Conservation (phyloP, 2,888 invertebrate genomes). For the Gastracanthus pulcherrimus region DNA sequence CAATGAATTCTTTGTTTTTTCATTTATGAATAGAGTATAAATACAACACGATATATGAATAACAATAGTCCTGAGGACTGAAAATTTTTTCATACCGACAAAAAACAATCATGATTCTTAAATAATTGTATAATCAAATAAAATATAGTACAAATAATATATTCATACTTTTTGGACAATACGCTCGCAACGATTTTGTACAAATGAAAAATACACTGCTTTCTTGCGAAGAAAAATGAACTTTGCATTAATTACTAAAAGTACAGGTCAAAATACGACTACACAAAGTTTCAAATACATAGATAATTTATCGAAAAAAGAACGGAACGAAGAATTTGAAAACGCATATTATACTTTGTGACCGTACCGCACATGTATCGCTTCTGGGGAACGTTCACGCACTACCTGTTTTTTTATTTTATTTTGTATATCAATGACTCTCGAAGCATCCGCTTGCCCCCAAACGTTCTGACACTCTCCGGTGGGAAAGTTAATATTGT, state of each 20-base stretch:
- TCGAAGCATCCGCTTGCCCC: conserved; percentile 1
- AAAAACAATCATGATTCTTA: conserved; percentile 45
- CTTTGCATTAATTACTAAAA: conserved; percentile 71
- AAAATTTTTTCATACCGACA: conserved; percentile 24
- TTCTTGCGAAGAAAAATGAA: conserved; percentile 60
- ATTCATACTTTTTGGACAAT: conserved; percentile 75
- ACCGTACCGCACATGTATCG: conserved; percentile 11
- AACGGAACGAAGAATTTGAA: conserved; percentile 21
- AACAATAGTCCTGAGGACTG: conserved; percentile 65
- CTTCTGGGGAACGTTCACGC: conserved; percentile 25
- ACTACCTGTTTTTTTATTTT: too few species aligned
- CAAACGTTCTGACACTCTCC: neutral
- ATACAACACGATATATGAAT: conserved; percentile 74
- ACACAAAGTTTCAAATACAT: conserved; percentile 22
- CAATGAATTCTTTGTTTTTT: conserved; percentile 65
- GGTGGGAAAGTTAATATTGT: conserved; percentile 15
- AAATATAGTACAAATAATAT: conserved; percentile 74
- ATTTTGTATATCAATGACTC: conserved; percentile 25
- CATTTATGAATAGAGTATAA: conserved; percentile 73
- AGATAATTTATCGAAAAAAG: too few species aligned
- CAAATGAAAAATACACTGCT: conserved; percentile 25
- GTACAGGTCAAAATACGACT: conserved; percentile 69
- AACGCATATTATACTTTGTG: conserved; percentile 25
- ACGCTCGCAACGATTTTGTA: conserved; percentile 58
- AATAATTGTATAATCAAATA: conserved; percentile 58